A percentile compares a stretch with the other conserved stretches of the same genome.
Evolutionary conservation across 2,113 vertebrate species (phyloP).

Genomic region (Apodemus speciosus): DNA sequence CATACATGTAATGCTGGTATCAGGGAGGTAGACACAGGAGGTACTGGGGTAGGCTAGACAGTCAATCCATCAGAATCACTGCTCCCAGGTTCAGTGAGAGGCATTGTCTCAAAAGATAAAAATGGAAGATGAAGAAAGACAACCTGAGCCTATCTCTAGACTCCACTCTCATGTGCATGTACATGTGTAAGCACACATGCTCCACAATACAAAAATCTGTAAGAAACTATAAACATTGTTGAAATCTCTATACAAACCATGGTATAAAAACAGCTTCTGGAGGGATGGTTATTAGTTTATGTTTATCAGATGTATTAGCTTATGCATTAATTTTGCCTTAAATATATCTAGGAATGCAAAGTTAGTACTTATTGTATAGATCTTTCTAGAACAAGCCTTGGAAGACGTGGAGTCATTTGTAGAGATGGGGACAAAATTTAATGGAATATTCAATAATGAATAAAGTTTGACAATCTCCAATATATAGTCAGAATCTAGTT

Average conservation of each 20-base stretch:
- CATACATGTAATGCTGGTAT: not conserved
- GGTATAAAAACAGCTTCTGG: not conserved
- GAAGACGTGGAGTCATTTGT: not conserved
- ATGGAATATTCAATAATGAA: not conserved
- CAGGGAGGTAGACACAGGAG: no score
- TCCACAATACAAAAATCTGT: not conserved
- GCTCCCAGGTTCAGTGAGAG: not conserved
- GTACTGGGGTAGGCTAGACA: not conserved
- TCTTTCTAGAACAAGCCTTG: slow-evolving; percentile 1
- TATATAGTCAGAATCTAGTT: not conserved
- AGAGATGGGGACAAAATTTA: not conserved
- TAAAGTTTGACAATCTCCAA: not conserved
- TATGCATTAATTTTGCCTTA: slow-evolving; percentile 8
- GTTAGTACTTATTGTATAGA: not conserved
- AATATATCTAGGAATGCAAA: not conserved
- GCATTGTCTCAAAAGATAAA: not conserved
- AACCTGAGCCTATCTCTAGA: not conserved
- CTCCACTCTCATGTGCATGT: not conserved
- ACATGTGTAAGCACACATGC: not conserved
- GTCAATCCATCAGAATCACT: not conserved
- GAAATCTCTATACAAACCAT: not conserved
- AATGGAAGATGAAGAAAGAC: not conserved
- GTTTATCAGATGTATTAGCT: not conserved
- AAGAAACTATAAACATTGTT: not conserved
- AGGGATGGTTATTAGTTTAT: not conserved